Base-by-base conservation (phyloP, 2,797 vertebrate species). In the Passerculus sandwichensis region DNA sequence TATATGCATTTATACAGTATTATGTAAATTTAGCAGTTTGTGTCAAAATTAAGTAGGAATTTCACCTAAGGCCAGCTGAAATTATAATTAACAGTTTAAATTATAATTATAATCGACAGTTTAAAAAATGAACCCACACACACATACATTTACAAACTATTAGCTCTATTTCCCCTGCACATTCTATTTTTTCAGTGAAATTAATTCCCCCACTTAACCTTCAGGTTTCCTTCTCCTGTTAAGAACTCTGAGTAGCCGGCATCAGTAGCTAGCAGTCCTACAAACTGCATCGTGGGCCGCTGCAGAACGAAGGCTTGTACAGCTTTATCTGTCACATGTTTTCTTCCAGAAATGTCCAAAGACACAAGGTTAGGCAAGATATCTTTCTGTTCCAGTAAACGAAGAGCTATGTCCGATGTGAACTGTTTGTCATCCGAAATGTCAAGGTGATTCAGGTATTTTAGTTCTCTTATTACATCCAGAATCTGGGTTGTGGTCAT, bases 381-480 rank as follows among this genome's bases (percentile, higher is more conserved):
- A 44, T 98, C 98, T 8, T 98, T 98, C 96, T 99, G 99, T 65
- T 99, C 98, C 38, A 99, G 97, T 65, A 99, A 98, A 57, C 99
- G 99, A 80, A 99, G 98, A 57, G 99, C 99, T 97, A 99, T 99
- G 61, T 99, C 99, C 9, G 99, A 99, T 2, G 99, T 99, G 95
- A 99, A 99, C 97, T 99, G 99, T 96, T 99, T 99, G 95, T 99
- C 99, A 90, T 99, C 99, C 1, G 99, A 99, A 97, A 99, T 99
- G 97, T 99, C 99, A 94, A 99, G 98, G 89, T 99, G 99, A 97
- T 99, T 98, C 93, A 98, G 89, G 54, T 97, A 97, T 89, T 97
- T 97, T 13, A 98, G 97, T 95, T 98, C 98, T 92, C 97, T 96
- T 86, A 98, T 98, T 87, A 99, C 99, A 59, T 98, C 98, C 89